Base-by-base conservation (phyloP, 1,140 invertebrate genomes). In the Lutraria rhynchaena region DNA sequence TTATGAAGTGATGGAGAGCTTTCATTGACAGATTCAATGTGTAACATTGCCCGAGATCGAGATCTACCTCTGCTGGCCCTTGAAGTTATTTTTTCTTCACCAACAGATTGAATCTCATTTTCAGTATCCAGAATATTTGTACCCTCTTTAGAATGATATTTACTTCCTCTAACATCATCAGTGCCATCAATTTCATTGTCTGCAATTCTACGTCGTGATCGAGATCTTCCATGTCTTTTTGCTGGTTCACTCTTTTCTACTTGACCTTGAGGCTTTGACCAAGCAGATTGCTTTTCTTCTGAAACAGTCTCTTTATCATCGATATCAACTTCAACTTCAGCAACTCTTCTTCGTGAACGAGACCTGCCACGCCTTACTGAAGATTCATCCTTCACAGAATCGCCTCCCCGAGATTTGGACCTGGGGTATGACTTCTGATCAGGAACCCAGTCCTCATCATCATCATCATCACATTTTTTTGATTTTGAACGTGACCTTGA, bases 371-470 rank as follows among this genome's bases (percentile, higher is more conserved):
- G 19, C 44, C 60, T 77, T 27, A 7, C n/a, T 2, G 17, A 13
- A 46, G 37, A n/a, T 63, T 37, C 63, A 22, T 53, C 63, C 37
- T 67, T 58, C 22, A 53, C 58, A 17, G 9, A 15, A 51, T 77
- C 53, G 1, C 27, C 3, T 51, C 57, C 46, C 51, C 15, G 11
- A 44, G 55, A 60, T 33, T 22, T 58, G 27, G 76, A 75, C 27
- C 71, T 33, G 22, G 71, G 55, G 15, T 33, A 7, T 35, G 49
- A 3, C 41, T 46, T 51, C 22, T 46, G 44, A 27, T 27, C 60
- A 44, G 76, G 76, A 1, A 67, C 63, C 76, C 76, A 80, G 41
- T 80, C 76, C 19, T 78, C 63, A 60, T 80, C 75, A 3, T 73
- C 58, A 58, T 80, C 76, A 35, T 65, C n/a, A 31, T 78, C 63